phyloP scores from a whole-genome alignment of 1,140 invertebrate genomes.

The Tribolium madens region DNA sequence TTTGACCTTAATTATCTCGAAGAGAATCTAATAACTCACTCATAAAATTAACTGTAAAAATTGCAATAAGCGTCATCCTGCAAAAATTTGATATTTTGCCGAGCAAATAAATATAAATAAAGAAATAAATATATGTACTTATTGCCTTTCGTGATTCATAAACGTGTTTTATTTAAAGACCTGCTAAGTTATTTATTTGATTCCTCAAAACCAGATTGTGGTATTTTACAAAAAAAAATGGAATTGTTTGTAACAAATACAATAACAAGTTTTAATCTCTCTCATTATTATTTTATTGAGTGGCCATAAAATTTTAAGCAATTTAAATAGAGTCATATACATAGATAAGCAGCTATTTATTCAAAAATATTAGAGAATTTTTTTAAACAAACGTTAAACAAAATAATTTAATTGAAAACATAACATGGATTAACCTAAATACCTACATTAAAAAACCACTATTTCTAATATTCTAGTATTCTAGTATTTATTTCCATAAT shows the following conservation, averaged over 20 bases:
- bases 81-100: constrained; percentile 14
- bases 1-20: constrained; percentile 18
- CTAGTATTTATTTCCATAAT: no score
- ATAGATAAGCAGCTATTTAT: background rate
- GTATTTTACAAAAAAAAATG: background rate
- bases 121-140: no score
- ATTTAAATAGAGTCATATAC: background rate
- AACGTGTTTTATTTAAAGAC: constrained; percentile 3
- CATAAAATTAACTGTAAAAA: background rate
- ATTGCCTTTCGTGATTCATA: background rate
- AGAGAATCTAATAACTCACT: background rate
- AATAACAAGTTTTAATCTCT: background rate
- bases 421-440: no score
- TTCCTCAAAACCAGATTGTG: background rate
- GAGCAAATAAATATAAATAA: background rate
- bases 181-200: background rate
- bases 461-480: no score
- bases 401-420: no score
- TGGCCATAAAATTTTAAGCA: background rate
- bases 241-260: background rate
- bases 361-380: background rate
- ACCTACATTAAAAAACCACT: no score
- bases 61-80: constrained; percentile 1
- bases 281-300: background rate
- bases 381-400: no score